These are phyloP conservation scores for Lepidochitona cinerea DNA, from an alignment of 2,888 invertebrate species.

Conservation along the genomic window DNA sequence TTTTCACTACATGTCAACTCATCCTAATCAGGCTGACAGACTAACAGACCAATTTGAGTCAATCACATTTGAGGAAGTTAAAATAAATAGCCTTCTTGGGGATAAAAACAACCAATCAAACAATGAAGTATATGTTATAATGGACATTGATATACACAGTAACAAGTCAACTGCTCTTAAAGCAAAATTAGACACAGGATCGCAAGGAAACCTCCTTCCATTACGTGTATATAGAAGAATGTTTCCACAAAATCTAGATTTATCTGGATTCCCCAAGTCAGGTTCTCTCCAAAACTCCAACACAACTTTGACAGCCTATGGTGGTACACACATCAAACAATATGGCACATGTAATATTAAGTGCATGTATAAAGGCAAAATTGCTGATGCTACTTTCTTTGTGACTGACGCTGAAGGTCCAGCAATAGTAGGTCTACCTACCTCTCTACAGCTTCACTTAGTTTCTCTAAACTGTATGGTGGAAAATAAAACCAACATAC, in stretches of 20 bases:
- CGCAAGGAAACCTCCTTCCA: conserved; percentile 10
- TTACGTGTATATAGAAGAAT: background rate
- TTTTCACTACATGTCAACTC: too few species aligned
- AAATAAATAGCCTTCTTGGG: too few species aligned
- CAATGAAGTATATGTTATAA: background rate
- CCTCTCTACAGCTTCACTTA: background rate
- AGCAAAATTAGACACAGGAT: conserved; percentile 9
- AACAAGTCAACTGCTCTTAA: background rate
- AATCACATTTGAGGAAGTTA: too few species aligned
- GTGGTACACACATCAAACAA: background rate
- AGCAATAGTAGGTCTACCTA: background rate
- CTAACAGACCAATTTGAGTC: too few species aligned
- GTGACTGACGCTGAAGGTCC: background rate
- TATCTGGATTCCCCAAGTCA: background rate
- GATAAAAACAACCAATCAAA: too few species aligned
- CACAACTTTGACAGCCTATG: background rate
- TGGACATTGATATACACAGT: background rate
- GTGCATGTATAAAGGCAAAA: background rate
- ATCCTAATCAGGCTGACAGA: too few species aligned
- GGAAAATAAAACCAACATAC: background rate
- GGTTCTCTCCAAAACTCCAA: background rate
- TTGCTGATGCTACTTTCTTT: background rate
- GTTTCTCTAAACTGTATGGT: background rate
- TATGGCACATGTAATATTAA: background rate
- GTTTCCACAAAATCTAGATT: conserved; percentile 4